Percentiles rank a stretch among this genome's conserved stretches.
These are phyloP conservation scores for Ennomos erosarius DNA, from an alignment of 2,888 invertebrate species.

Conservation along the genomic window DNA sequence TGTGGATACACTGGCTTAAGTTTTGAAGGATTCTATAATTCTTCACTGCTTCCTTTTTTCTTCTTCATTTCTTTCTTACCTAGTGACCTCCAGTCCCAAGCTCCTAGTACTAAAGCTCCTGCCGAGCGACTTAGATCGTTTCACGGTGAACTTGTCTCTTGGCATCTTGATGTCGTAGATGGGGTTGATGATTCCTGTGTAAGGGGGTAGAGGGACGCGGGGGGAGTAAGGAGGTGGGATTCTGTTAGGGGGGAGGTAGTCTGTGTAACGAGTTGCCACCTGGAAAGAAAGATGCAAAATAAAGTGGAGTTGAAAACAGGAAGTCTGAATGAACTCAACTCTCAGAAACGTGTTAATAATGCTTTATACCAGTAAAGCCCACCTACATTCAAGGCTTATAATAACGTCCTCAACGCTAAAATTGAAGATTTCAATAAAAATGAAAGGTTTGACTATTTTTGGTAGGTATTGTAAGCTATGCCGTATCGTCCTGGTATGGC, in stretches of 20 bases:
- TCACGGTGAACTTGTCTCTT: slow-evolving; percentile 70
- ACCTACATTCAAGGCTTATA: too few species aligned
- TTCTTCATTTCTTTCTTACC: background rate
- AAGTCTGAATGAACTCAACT: background rate
- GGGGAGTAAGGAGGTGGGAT: slow-evolving; percentile 27
- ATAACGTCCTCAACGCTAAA: too few species aligned
- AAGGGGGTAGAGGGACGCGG: slow-evolving; percentile 45
- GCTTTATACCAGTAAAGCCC: too few species aligned
- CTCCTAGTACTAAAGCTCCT: slow-evolving; percentile 66
- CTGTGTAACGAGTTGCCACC: slow-evolving; percentile 57
- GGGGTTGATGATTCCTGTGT: slow-evolving; percentile 76
- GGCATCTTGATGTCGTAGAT: slow-evolving; percentile 75
- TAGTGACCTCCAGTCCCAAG: slow-evolving; percentile 55
- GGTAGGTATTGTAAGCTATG: too few species aligned
- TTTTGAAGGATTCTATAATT: too few species aligned
- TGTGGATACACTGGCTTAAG: too few species aligned
- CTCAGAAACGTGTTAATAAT: too few species aligned
- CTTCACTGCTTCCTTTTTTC: too few species aligned
- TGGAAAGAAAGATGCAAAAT: slow-evolving; percentile 39
- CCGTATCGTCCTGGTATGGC: too few species aligned
- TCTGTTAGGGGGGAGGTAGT: slow-evolving; percentile 62
- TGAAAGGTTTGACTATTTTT: too few species aligned
- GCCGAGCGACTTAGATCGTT: slow-evolving; percentile 73
- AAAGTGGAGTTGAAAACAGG: background rate
- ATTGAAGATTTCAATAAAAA: too few species aligned